A percentile compares a stretch with the other conserved stretches of the same genome.
These are phyloP conservation scores for Andrena praecox DNA, from an alignment of 2,888 invertebrate genomes.

Conservation along the genomic window DNA sequence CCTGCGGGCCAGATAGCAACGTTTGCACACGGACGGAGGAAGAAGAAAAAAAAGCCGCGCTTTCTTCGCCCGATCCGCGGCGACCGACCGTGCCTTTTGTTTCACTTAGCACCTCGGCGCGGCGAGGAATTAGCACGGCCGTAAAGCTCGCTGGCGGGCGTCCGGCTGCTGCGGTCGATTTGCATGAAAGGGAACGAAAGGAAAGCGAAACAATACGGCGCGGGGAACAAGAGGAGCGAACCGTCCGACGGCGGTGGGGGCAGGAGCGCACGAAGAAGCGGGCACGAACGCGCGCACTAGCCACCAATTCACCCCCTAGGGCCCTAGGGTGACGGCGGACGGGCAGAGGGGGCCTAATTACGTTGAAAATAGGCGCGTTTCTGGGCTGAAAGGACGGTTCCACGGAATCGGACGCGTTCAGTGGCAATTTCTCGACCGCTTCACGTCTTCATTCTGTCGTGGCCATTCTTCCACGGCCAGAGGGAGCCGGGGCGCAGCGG, in stretches of 20 bases:
- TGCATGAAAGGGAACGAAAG: constrained; percentile 36
- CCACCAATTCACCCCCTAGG: constrained; percentile 21
- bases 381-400: constrained; percentile 18
- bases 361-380: constrained; percentile 35
- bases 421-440: constrained; percentile 40
- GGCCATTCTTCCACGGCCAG: constrained; percentile 8
- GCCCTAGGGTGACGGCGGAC: neutral
- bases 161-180: constrained; percentile 34
- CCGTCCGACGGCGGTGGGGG: no score
- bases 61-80: constrained; percentile 50
- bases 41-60: constrained; percentile 38
- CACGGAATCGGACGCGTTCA: constrained; percentile 19
- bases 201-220: neutral
- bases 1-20: constrained; percentile 39
- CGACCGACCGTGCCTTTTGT: constrained; percentile 65
- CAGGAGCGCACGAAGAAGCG: neutral
- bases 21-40: constrained; percentile 37
- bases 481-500: neutral
- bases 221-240: neutral
- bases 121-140: constrained; percentile 80
- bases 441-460: constrained; percentile 59
- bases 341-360: constrained; percentile 30
- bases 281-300: neutral
- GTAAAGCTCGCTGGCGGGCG: constrained; percentile 53
- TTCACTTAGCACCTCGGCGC: constrained; percentile 81